Conservation (phyloP, 35 echinoderm and acorn worm species). For the Heliocidaris erythrogramma region DNA sequence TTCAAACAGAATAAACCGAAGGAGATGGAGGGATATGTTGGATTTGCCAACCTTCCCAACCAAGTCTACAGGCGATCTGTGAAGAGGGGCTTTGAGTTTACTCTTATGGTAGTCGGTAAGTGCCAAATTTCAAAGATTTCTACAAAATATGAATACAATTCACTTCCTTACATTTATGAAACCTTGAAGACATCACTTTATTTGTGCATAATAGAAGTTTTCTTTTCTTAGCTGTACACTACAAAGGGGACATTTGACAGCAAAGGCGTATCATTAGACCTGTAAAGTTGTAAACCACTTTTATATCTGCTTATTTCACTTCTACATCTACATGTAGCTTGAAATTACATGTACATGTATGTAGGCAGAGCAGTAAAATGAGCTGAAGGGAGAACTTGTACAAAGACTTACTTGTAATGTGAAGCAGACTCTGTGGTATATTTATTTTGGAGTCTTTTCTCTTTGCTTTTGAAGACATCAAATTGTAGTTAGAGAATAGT, state of each 20-base stretch:
- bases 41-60: constrained; percentile 95
- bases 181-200: not conserved
- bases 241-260: not conserved
- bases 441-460: too few relatives aligned
- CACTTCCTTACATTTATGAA: not conserved
- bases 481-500: not conserved
- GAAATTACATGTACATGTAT: too few relatives aligned
- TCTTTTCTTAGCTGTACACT: not conserved
- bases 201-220: not conserved
- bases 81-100: constrained; percentile 90
- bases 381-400: too few relatives aligned
- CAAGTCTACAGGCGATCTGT: constrained; percentile 90
- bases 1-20: constrained; percentile 92
- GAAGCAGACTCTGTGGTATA: too few relatives aligned
- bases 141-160: not conserved
- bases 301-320: too few relatives aligned
- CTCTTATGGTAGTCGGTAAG: constrained; percentile 98
- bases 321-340: too few relatives aligned
- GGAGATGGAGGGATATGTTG: constrained; percentile 98
- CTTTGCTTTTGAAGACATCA: not conserved
- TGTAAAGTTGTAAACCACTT: too few relatives aligned
- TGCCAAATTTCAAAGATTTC: not conserved
- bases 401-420: too few relatives aligned
- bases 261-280: too few relatives aligned
- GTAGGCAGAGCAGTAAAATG: too few relatives aligned